phyloP scores from a whole-genome alignment of 2,113 vertebrate species.

The Scomber colias region DNA sequence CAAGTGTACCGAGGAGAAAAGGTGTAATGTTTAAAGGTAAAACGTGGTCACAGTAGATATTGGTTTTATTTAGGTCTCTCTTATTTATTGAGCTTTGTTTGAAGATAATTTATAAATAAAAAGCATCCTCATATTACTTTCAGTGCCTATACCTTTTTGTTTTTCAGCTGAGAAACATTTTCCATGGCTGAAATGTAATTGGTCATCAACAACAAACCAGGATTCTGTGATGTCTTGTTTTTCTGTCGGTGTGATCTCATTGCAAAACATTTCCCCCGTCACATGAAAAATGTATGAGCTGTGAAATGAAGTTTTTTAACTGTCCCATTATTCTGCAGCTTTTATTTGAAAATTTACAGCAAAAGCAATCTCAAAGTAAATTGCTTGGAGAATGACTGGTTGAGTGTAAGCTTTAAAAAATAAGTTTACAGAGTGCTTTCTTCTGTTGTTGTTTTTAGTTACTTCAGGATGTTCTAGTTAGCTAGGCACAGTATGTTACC shows the following conservation, averaged over 20 bases:
- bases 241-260: background rate
- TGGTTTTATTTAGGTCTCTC: no score
- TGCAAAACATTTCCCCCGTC: background rate
- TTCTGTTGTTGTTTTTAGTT: background rate
- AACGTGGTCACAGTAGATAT: no score
- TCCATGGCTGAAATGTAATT: background rate
- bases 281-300: constrained; percentile 14
- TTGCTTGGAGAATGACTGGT: background rate
- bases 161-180: background rate
- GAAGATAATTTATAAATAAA: no score
- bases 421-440: background rate
- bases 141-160: background rate
- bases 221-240: background rate
- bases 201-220: background rate
- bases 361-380: background rate
- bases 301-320: background rate
- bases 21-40: no score
- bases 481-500: no score
- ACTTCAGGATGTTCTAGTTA: no score
- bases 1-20: no score
- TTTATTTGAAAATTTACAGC: background rate
- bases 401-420: background rate
- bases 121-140: no score
- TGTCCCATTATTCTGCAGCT: background rate
- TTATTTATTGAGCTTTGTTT: no score